Base-by-base conservation (phyloP, 2,888 invertebrate genomes). In the Machimus rusticus region DNA sequence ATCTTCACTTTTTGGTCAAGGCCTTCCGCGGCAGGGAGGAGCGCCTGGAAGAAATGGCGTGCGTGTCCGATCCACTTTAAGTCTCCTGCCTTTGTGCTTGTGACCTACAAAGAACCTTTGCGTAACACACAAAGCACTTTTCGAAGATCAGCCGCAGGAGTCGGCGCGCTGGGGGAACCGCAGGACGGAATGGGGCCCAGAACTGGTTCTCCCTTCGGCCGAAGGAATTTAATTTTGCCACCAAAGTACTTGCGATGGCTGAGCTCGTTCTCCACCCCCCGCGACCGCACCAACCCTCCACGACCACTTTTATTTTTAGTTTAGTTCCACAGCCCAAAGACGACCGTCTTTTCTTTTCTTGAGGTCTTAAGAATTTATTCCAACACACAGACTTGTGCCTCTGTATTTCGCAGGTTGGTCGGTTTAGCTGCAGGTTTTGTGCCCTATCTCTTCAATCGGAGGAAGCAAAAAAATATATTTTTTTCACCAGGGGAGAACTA, bases 81-180 rank as follows among this genome's bases (percentile, higher is more conserved):
- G 39, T 39, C 55, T 1, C 34, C 16, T 78, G 86, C 86, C 34
- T 79, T 87, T 88, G 89, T 86, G 78, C 89, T 88, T 90, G 89
- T 90, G 90, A 90, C 90, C 90, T 90, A 90, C 87, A 90, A 90
- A 90, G 89, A 90, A 89, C 90, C 89, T 90, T 90, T 90, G 90
- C 89, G 89, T 90, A 90, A 90, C 88, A 88, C 87, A 85, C 46
- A 85, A 5, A 16, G 43, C 85, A 46, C 46, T 31, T 51, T 37
- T 51, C 14, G 82, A 39, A 23, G 79, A 51, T 51, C 51, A 9
- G 16, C 55, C 14, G 79, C 39, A 37, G 28, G 66, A 66, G 66
- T 66, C 12, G 74, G 74, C 19, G 43, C 43, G 28, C 31, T 66
- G 6, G 74, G 43, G 12, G 31, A n/a, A n/a, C n/a, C n/a, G 31